These are phyloP conservation scores for Steromphala cineraria DNA, from an alignment of 2,888 invertebrate genomes.

Conservation along the genomic window DNA sequence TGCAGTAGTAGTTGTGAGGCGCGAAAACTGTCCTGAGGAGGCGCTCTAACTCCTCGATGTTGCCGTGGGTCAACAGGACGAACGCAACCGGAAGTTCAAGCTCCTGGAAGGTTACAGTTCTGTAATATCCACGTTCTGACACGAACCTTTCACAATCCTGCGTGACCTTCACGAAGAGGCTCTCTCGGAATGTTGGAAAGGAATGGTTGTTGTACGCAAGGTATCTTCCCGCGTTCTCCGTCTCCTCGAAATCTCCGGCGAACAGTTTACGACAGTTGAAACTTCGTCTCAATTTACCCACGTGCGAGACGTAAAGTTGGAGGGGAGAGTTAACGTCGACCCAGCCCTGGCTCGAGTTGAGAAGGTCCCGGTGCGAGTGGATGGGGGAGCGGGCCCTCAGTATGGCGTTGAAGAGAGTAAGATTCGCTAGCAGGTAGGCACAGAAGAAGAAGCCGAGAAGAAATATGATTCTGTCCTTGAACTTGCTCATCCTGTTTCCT, in stretches of 20 bases:
- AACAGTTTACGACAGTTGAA: slow-evolving; percentile 45
- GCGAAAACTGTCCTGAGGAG: slow-evolving; percentile 65
- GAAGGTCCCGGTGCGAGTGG: neutral
- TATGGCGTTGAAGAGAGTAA: neutral
- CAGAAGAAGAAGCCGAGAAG: neutral
- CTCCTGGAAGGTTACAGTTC: slow-evolving; percentile 39
- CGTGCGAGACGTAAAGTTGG: neutral
- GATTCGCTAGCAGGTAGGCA: neutral
- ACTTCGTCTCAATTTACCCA: neutral
- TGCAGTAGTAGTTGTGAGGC: slow-evolving; percentile 72
- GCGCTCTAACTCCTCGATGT: slow-evolving; percentile 65
- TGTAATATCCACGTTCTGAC: slow-evolving; percentile 34
- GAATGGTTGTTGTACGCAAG: slow-evolving; percentile 17
- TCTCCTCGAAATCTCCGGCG: slow-evolving; percentile 38
- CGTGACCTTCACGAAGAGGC: slow-evolving; percentile 25
- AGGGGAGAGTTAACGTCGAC: neutral
- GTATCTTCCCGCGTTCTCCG: slow-evolving; percentile 28
- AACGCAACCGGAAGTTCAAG: slow-evolving; percentile 67
- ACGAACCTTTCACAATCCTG: slow-evolving; percentile 39
- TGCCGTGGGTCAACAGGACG: slow-evolving; percentile 64
- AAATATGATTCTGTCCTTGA: neutral
- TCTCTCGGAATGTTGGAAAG: slow-evolving; percentile 20
- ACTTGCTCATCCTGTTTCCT: no score
- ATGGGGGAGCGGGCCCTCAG: neutral
- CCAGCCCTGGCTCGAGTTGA: neutral